A percentile compares a stretch with the other conserved stretches of the same genome.
Evolutionary conservation across 2,113 vertebrate genomes (phyloP).

Genomic region (Antechinus flavipes): DNA sequence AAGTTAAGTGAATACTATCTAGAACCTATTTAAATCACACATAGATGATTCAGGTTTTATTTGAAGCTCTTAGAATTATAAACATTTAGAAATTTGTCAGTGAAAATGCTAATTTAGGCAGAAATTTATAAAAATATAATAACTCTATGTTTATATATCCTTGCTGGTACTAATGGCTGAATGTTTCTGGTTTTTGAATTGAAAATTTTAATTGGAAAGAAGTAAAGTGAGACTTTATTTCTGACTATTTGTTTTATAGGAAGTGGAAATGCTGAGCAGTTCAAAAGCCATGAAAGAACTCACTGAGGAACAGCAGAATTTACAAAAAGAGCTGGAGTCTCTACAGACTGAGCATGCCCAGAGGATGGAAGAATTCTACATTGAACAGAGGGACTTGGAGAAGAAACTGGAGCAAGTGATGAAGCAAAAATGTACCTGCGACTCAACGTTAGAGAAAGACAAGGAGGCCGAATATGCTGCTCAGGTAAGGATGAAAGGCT

Average conservation of each 20-base stretch:
- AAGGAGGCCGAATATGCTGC: constrained; percentile 95
- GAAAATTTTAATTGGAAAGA: constrained; percentile 42
- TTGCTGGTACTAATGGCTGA: not conserved
- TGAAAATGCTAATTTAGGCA: not conserved
- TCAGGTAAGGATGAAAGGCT: constrained; percentile 88
- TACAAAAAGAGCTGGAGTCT: constrained; percentile 95
- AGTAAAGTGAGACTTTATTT: constrained; percentile 51
- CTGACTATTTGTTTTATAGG: constrained; percentile 84
- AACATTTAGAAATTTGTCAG: not conserved
- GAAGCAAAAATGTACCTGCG: constrained; percentile 95
- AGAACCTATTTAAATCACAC: constrained; percentile 25
- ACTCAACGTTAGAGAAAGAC: constrained; percentile 90
- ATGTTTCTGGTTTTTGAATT: constrained; percentile 35
- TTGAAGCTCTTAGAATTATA: not conserved
- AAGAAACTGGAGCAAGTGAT: constrained; percentile 95
- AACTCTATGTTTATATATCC: not conserved
- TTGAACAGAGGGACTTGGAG: constrained; percentile 97
- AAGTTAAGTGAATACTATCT: constrained; percentile 23
- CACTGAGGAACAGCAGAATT: constrained; percentile 93
- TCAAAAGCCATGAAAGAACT: constrained; percentile 93
- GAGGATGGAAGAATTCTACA: constrained; percentile 93
- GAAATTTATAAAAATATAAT: not conserved
- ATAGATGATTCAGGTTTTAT: constrained; percentile 15
- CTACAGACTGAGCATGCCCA: constrained; percentile 95
- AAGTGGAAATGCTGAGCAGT: constrained; percentile 90